These are phyloP conservation scores for Malthinus flaveolus DNA, from an alignment of 2,888 invertebrate species.

Conservation along the genomic window DNA sequence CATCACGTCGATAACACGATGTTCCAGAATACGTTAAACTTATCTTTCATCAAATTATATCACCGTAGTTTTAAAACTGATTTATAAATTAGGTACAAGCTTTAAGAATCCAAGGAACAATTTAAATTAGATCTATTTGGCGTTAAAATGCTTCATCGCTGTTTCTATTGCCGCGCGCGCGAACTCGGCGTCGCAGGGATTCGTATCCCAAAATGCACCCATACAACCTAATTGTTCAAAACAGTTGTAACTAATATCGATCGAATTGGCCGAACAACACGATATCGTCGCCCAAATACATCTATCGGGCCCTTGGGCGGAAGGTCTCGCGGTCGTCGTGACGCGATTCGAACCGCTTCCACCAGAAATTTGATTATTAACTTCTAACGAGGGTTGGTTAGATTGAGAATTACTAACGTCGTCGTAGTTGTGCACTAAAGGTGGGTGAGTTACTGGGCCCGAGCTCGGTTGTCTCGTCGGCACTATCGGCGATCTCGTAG, in stretches of 20 bases:
- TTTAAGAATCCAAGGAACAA: too few species aligned
- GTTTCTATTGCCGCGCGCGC: slow-evolving; percentile 61
- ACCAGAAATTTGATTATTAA: neutral
- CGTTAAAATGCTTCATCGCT: slow-evolving; percentile 50
- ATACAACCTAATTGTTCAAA: slow-evolving; percentile 74
- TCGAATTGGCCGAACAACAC: slow-evolving; percentile 65
- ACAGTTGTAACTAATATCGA: slow-evolving; percentile 60
- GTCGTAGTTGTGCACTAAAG: slow-evolving; percentile 35
- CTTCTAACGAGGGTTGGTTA: slow-evolving; percentile 10
- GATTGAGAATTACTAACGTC: slow-evolving; percentile 28
- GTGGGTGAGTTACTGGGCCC: slow-evolving; percentile 34
- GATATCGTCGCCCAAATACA: slow-evolving; percentile 78
- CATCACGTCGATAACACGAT: too few species aligned
- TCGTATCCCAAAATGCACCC: slow-evolving; percentile 72
- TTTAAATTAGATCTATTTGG: neutral
- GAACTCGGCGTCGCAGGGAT: slow-evolving; percentile 69
- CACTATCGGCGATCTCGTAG: slow-evolving; percentile 28
- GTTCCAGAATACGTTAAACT: too few species aligned
- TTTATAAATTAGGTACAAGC: too few species aligned
- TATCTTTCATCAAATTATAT: too few species aligned
- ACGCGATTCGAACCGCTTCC: slow-evolving; percentile 4
- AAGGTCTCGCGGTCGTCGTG: slow-evolving; percentile 46
- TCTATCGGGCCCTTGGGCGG: slow-evolving; percentile 54
- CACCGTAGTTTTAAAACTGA: too few species aligned
- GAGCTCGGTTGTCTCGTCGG: slow-evolving; percentile 13